phyloP scores from a whole-genome alignment of 2,888 invertebrate genomes.

The Zygothrica quintamaculata region DNA sequence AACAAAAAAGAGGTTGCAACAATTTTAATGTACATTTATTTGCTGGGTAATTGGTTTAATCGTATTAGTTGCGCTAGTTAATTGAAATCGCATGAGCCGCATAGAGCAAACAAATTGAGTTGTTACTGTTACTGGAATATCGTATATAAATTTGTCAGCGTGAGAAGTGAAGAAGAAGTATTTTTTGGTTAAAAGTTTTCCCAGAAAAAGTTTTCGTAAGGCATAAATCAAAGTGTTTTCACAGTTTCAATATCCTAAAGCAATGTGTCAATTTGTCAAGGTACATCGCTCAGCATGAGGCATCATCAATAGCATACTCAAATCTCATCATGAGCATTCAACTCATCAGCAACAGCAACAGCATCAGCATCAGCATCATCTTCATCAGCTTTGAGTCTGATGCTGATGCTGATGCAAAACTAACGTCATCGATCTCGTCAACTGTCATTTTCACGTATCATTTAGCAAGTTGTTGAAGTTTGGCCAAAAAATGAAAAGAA shows the following conservation, averaged over 20 bases:
- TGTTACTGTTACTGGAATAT: too few species aligned
- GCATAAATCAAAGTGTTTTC: slow-evolving; percentile 65
- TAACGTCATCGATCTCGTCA: slow-evolving; percentile 84
- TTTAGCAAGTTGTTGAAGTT: slow-evolving; percentile 79
- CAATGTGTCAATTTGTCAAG: slow-evolving; percentile 79
- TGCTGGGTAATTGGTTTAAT: slow-evolving; percentile 62
- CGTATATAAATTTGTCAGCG: slow-evolving; percentile 23
- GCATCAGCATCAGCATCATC: slow-evolving; percentile 13
- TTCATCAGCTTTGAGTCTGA: slow-evolving; percentile 19
- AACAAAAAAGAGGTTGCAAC: too few species aligned
- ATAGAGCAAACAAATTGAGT: slow-evolving; percentile 28
- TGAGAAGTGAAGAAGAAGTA: slow-evolving; percentile 49
- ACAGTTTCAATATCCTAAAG: slow-evolving; percentile 52
- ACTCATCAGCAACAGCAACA: slow-evolving; percentile 33
- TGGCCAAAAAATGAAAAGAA: slow-evolving; percentile 34
- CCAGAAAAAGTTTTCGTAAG: slow-evolving; percentile 14
- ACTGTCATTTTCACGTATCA: slow-evolving; percentile 85
- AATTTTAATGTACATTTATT: slow-evolving; percentile 11
- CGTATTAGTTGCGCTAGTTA: slow-evolving; percentile 73
- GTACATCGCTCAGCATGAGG: slow-evolving; percentile 67
- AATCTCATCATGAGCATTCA: slow-evolving; percentile 1
- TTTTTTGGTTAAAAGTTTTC: slow-evolving; percentile 16
- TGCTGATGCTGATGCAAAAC: slow-evolving; percentile 61
- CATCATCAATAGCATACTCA: slow-evolving; percentile 20
- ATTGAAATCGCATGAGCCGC: slow-evolving; percentile 73